A percentile compares a stretch with the other conserved stretches of the same genome.
Evolutionary conservation across 2,113 vertebrate species (phyloP).

Genomic region (Opisthocomus hoazin): DNA sequence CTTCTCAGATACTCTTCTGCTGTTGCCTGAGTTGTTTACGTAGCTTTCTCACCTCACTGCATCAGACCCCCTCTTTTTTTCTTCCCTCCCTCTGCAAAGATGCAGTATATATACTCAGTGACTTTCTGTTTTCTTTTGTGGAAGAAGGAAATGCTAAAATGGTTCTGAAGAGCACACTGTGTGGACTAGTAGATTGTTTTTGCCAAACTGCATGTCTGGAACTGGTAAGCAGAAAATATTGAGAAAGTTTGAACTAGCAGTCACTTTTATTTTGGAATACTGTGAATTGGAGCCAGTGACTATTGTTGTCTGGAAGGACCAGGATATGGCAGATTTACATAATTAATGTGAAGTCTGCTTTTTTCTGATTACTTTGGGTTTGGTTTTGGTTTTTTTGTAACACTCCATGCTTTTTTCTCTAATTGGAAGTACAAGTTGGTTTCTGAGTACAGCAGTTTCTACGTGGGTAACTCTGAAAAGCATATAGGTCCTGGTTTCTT

Average conservation of each 20-base stretch:
- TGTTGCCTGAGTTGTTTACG: background rate
- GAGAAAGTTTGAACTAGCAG: background rate
- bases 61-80: background rate
- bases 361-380: background rate
- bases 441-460: background rate
- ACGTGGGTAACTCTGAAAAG: background rate
- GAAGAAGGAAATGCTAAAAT: conserved; percentile 6
- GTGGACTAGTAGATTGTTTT: background rate
- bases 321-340: background rate
- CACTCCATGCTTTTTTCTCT: background rate
- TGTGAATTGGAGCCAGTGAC: background rate
- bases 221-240: background rate
- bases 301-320: background rate
- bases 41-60: background rate
- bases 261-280: background rate
- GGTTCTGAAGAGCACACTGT: background rate
- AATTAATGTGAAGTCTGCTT: background rate
- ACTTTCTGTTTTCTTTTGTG: background rate
- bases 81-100: background rate
- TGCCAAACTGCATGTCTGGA: background rate
- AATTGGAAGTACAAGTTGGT: background rate
- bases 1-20: background rate
- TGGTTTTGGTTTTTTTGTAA: conserved; percentile 18
- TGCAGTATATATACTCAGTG: background rate
- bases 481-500: background rate